Evolutionary conservation across 2,797 vertebrate genomes (phyloP).

Genomic region (Anguilla anguilla): DNA sequence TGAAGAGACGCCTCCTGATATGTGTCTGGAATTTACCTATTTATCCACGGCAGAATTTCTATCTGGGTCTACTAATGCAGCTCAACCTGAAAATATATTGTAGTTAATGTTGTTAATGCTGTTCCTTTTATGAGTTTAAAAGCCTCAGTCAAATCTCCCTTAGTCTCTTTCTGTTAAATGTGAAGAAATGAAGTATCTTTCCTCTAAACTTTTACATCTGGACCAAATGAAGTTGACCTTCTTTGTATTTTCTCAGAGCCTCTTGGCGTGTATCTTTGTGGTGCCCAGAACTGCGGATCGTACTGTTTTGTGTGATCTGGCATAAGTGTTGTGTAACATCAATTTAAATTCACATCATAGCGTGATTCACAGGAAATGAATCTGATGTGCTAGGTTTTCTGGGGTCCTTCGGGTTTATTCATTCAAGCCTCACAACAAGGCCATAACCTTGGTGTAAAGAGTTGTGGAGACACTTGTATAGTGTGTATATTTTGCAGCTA

Average conservation of each 20-base stretch:
- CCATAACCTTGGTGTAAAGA: not conserved
- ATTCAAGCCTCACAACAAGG: not conserved
- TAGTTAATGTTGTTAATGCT: not conserved
- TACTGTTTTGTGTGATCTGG: not conserved
- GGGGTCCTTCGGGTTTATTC: not conserved
- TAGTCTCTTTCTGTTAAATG: not conserved
- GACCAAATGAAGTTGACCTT: not conserved
- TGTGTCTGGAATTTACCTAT: not conserved
- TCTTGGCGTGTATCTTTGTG: not conserved
- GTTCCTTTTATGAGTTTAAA: not conserved
- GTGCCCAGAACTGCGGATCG: not conserved
- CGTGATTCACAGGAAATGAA: not conserved
- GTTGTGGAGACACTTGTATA: not conserved
- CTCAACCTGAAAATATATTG: not conserved
- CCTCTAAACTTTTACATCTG: not conserved
- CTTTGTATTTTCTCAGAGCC: not conserved
- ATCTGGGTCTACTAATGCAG: not conserved
- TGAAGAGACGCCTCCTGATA: too few relatives aligned
- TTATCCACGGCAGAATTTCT: not conserved
- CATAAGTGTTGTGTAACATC: not conserved
- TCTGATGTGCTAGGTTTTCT: not conserved
- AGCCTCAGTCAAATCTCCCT: not conserved
- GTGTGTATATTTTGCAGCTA: not conserved
- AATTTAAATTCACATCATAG: not conserved
- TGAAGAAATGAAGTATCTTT: not conserved